A percentile compares a stretch with the other conserved stretches of the same genome.
Conservation (phyloP, 2,888 invertebrate genomes). For the Rhingia rostrata region DNA sequence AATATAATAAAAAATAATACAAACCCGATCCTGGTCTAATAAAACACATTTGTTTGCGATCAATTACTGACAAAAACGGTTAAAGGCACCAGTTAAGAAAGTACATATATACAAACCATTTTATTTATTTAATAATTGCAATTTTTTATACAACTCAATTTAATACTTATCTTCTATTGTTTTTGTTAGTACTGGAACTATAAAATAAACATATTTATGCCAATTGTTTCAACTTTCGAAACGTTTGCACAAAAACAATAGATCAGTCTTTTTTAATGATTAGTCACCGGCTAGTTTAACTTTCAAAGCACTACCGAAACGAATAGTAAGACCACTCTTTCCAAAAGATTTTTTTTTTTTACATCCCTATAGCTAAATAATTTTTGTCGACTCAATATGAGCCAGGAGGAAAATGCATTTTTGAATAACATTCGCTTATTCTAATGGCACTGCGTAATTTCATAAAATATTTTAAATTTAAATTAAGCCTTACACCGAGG, state of each 20-base stretch:
- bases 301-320: constrained; percentile 47
- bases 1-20: no score
- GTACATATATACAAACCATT: constrained; percentile 13
- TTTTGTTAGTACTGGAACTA: constrained; percentile 59
- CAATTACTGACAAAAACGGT: no score
- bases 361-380: constrained; percentile 21
- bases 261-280: constrained; percentile 67
- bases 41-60: no score
- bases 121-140: constrained; percentile 44
- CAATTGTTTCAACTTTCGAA: constrained; percentile 28
- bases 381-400: constrained; percentile 78
- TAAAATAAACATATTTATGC: constrained; percentile 24
- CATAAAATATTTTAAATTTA: constrained; percentile 43
- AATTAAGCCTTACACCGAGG: neutral
- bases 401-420: constrained; percentile 75
- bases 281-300: constrained; percentile 54
- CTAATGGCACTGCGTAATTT: constrained; percentile 70
- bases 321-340: constrained; percentile 17
- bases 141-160: constrained; percentile 32
- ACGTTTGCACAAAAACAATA: constrained; percentile 56
- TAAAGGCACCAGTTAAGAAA: constrained; percentile 5
- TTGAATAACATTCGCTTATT: constrained; percentile 56
- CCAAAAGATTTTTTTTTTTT: neutral
- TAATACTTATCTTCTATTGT: constrained; percentile 56
- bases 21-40: no score